Conservation (phyloP, 2,888 invertebrate species). For the Acanthosepion esculentum region DNA sequence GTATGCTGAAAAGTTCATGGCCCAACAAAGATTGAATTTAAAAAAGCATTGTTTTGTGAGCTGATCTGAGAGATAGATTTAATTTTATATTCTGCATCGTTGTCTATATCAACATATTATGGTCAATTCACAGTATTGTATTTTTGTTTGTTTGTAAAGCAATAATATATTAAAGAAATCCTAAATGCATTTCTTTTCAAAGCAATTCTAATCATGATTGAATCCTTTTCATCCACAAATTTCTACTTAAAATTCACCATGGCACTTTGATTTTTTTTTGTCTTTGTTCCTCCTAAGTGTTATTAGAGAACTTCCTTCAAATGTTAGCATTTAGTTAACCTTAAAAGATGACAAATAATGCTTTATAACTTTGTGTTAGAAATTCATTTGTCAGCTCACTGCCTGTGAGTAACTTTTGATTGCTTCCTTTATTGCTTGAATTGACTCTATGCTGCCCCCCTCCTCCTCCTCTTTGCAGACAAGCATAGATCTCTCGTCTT, state of each 20-base stretch:
- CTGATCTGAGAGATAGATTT: too few relatives aligned
- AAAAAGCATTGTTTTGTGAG: too few relatives aligned
- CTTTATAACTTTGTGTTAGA: background rate
- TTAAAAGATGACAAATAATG: conserved; percentile 33
- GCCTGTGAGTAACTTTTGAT: background rate
- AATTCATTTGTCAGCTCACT: background rate
- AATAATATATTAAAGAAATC: background rate
- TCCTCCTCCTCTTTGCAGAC: background rate
- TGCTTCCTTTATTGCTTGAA: background rate
- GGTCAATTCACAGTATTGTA: too few relatives aligned
- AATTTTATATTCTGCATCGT: too few relatives aligned
- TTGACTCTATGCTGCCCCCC: background rate
- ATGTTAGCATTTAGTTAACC: conserved; percentile 23
- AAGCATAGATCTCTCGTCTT: background rate
- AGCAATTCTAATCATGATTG: background rate
- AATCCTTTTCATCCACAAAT: background rate
- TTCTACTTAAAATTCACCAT: background rate
- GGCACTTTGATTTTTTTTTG: background rate
- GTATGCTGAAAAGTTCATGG: too few relatives aligned
- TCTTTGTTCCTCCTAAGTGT: background rate
- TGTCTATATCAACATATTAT: too few relatives aligned
- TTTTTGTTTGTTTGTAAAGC: too few relatives aligned
- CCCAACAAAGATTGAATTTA: too few relatives aligned
- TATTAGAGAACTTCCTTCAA: conserved; percentile 20
- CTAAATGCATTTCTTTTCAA: background rate